Evolutionary conservation across 2,113 vertebrate species (phyloP).

Genomic region (Narcine bancroftii): DNA sequence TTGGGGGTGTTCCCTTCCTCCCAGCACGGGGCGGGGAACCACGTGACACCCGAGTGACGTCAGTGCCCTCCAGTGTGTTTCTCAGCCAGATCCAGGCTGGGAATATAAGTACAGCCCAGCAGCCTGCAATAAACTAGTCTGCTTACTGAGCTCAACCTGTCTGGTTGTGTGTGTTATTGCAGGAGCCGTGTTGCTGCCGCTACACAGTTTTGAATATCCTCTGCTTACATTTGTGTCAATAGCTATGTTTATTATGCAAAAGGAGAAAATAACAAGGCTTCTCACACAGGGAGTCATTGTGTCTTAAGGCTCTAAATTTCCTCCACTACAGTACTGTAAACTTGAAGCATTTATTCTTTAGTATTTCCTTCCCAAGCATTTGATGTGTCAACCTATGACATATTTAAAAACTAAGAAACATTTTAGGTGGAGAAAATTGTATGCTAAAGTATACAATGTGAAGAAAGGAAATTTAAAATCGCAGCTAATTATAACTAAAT

Average conservation of each 20-base stretch:
- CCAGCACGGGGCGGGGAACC: too few relatives aligned
- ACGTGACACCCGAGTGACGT: too few relatives aligned
- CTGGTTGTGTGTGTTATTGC: too few relatives aligned
- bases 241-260: conserved; percentile 40
- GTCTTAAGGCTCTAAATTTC: conserved; percentile 38
- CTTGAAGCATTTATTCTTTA: conserved; percentile 43
- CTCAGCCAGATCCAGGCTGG: too few relatives aligned
- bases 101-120: too few relatives aligned
- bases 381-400: conserved; percentile 37
- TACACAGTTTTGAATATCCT: too few relatives aligned
- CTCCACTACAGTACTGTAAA: conserved; percentile 47
- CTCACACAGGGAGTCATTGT: conserved; percentile 40
- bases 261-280: conserved; percentile 39
- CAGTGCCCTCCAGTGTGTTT: too few relatives aligned
- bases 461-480: not conserved
- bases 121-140: too few relatives aligned
- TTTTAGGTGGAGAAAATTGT: conserved; percentile 38
- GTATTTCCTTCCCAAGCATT: conserved; percentile 38
- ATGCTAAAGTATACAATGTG: conserved; percentile 1
- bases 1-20: too few relatives aligned
- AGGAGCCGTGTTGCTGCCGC: too few relatives aligned
- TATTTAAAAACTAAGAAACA: conserved; percentile 37
- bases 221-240: conserved; percentile 39
- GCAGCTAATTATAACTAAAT: not conserved
- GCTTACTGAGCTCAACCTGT: too few relatives aligned